A percentile compares a stretch with the other conserved stretches of the same genome.
Conservation (phyloP, 2,113 vertebrate genomes). For the Sus scrofa region DNA sequence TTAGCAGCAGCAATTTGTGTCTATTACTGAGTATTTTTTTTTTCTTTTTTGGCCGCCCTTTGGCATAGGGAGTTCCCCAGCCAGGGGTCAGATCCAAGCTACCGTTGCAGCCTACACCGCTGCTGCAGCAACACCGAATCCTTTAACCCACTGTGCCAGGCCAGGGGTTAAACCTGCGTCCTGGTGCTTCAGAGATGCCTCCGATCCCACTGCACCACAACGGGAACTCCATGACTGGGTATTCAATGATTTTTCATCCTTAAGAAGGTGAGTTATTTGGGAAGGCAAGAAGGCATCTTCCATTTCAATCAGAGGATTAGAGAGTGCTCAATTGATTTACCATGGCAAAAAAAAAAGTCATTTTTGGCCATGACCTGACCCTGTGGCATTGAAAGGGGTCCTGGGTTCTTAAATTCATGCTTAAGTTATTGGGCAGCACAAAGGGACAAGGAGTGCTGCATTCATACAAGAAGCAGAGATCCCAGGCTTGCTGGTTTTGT, state of each 20-base stretch:
- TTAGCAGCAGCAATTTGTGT: slow-evolving; percentile 44
- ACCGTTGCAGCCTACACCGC: too few species aligned
- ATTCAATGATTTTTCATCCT: slow-evolving; percentile 12
- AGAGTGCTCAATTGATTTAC: background rate
- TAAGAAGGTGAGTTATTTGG: slow-evolving; percentile 39
- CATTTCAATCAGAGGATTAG: background rate
- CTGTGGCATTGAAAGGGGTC: slow-evolving; percentile 7
- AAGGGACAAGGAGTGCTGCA: background rate
- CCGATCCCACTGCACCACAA: too few species aligned
- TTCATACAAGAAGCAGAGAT: background rate
- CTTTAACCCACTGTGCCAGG: too few species aligned
- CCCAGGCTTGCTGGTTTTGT: background rate
- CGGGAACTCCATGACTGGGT: slow-evolving; percentile 4
- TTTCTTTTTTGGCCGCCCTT: too few species aligned
- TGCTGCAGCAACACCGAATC: too few species aligned
- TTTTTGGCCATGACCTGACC: slow-evolving; percentile 23
- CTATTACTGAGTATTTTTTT: slow-evolving; percentile 2
- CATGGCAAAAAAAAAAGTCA: background rate
- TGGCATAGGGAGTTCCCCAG: too few species aligned
- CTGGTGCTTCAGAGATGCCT: too few species aligned
- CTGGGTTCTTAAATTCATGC: slow-evolving; percentile 24
- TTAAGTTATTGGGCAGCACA: slow-evolving; percentile 5
- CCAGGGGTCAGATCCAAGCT: too few species aligned
- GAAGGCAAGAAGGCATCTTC: slow-evolving; percentile 25
- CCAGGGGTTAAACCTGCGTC: too few species aligned